These are phyloP conservation scores for Alethe diademata DNA, from an alignment of 2,113 vertebrate genomes.

Conservation along the genomic window DNA sequence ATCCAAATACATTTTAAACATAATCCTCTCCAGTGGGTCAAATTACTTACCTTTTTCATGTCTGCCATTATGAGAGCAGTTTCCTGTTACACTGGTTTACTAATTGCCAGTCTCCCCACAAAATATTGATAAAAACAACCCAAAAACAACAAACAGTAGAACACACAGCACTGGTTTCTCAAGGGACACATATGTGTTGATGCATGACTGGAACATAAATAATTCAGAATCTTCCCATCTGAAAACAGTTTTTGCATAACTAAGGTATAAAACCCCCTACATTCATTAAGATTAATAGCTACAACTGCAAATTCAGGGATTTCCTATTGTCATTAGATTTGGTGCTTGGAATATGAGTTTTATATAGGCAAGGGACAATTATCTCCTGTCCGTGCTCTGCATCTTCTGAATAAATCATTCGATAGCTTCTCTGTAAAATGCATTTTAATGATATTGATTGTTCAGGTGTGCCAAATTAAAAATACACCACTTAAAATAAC, in stretches of 20 bases:
- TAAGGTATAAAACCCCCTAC: slow-evolving; percentile 24
- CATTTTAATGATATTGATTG: neutral
- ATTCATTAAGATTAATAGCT: slow-evolving; percentile 65
- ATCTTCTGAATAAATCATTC: neutral
- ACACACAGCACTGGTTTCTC: slow-evolving; percentile 49
- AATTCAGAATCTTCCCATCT: slow-evolving; percentile 65
- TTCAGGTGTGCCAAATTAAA: neutral
- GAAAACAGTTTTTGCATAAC: slow-evolving; percentile 48
- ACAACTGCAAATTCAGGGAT: neutral
- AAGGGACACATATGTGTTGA: slow-evolving; percentile 30
- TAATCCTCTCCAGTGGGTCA: slow-evolving; percentile 5
- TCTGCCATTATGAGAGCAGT: neutral
- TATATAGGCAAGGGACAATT: neutral
- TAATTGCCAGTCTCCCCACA: slow-evolving; percentile 24
- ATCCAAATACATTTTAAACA: neutral
- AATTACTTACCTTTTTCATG: neutral
- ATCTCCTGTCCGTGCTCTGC: neutral
- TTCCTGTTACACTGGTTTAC: neutral
- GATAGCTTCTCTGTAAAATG: neutral
- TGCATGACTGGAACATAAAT: slow-evolving; percentile 67
- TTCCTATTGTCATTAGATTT: slow-evolving; percentile 17
- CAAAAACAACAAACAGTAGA: slow-evolving; percentile 20
- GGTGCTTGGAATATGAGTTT: neutral
- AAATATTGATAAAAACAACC: slow-evolving; percentile 50
- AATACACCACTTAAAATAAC: neutral